Conservation (phyloP, 2,113 vertebrate species). For the Stegostoma tigrinum region DNA sequence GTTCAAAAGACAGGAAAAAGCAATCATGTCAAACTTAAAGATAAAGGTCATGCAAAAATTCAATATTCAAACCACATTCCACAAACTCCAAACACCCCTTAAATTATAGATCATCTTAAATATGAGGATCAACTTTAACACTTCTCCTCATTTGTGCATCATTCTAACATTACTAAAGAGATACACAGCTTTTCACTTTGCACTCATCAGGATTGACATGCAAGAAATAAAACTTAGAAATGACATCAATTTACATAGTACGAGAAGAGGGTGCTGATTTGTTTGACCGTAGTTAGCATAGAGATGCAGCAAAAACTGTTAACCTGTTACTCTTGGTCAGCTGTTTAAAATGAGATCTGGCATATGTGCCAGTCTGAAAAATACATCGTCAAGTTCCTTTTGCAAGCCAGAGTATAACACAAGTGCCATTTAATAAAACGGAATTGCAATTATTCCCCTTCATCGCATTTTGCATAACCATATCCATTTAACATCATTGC, state of each 20-base stretch:
- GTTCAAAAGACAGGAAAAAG: conserved; percentile 10
- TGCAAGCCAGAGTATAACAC: neutral
- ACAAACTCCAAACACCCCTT: neutral
- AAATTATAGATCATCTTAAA: neutral
- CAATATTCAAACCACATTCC: neutral
- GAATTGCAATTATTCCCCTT: neutral
- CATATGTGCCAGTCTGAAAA: too few relatives aligned
- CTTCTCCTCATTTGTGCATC: neutral
- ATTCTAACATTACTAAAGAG: neutral
- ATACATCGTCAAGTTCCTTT: neutral
- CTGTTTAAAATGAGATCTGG: too few relatives aligned
- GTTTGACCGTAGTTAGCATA: too few relatives aligned
- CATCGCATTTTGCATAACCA: neutral
- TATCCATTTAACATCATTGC: neutral
- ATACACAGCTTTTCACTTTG: too few relatives aligned
- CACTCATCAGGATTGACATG: too few relatives aligned
- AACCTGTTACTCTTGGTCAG: too few relatives aligned
- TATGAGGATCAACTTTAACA: neutral
- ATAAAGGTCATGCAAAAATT: neutral
- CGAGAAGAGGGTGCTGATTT: too few relatives aligned
- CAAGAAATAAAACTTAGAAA: too few relatives aligned
- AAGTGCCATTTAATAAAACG: neutral
- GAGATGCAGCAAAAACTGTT: too few relatives aligned
- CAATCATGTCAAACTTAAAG: neutral
- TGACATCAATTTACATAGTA: too few relatives aligned